phyloP scores from a whole-genome alignment of 2,113 vertebrate species.

The Hylia prasina region DNA sequence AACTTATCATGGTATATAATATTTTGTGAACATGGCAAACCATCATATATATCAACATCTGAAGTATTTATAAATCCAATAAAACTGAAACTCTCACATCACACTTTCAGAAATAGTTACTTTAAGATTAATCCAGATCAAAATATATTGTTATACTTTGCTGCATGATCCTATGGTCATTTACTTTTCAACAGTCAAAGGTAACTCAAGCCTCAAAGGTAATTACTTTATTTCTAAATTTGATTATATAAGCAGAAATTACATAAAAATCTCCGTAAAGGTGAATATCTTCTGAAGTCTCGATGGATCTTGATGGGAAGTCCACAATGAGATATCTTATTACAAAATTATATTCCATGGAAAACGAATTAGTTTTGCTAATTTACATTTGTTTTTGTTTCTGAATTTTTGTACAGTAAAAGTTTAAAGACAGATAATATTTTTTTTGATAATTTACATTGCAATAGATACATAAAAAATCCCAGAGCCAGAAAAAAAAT shows the following conservation, averaged over 20 bases:
- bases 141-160: constrained; percentile 28
- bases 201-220: neutral
- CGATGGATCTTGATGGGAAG: neutral
- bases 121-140: constrained; percentile 41
- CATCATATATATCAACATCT: neutral
- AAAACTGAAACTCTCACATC: constrained; percentile 24
- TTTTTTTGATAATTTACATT: neutral
- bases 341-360: neutral
- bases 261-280: neutral
- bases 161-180: neutral
- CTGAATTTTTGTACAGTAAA: neutral
- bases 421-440: neutral
- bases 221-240: constrained; percentile 14
- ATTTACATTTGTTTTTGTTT: neutral
- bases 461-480: neutral
- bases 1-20: neutral
- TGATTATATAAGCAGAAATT: neutral
- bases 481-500: neutral
- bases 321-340: neutral
- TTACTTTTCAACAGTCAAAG: neutral
- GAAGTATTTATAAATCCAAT: neutral
- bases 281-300: constrained; percentile 3
- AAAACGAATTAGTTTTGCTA: neutral
- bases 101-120: constrained; percentile 38
- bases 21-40: neutral